Evolutionary conservation across 2,113 vertebrate species (phyloP).

Genomic region (Anguilla rostrata): DNA sequence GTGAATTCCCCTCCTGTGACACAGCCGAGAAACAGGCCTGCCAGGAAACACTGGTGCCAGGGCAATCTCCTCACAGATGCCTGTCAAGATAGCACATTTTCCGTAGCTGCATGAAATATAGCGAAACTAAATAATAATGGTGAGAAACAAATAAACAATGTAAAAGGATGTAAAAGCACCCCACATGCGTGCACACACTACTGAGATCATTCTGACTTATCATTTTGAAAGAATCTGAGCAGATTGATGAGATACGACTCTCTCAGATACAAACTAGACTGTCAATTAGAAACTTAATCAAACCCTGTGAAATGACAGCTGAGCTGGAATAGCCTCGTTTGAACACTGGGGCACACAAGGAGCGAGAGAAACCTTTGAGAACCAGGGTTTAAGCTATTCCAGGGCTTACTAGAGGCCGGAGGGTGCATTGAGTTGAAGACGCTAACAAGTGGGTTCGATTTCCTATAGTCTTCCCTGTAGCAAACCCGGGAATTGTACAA

Average conservation of each 20-base stretch:
- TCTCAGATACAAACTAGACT: background rate
- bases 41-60: conserved; percentile 25
- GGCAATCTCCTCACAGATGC: conserved; percentile 28
- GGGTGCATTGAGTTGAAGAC: background rate
- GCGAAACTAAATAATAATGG: background rate
- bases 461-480: background rate
- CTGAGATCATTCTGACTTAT: no score
- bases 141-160: background rate
- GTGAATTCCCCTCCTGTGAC: background rate
- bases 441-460: background rate
- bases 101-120: conserved; percentile 23
- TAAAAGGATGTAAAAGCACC: background rate
- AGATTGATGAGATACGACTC: no score
- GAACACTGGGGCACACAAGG: background rate
- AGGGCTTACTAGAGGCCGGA: background rate
- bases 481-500: background rate
- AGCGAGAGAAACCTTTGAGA: background rate
- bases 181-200: background rate
- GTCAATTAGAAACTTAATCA: background rate
- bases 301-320: background rate
- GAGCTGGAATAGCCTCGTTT: background rate
- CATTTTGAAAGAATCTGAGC: no score
- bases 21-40: background rate
- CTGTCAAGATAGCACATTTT: conserved; percentile 40
- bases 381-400: background rate